Evolutionary conservation across 2,888 invertebrate genomes (phyloP).

Genomic region (Parapristionchus giblindavisi): DNA sequence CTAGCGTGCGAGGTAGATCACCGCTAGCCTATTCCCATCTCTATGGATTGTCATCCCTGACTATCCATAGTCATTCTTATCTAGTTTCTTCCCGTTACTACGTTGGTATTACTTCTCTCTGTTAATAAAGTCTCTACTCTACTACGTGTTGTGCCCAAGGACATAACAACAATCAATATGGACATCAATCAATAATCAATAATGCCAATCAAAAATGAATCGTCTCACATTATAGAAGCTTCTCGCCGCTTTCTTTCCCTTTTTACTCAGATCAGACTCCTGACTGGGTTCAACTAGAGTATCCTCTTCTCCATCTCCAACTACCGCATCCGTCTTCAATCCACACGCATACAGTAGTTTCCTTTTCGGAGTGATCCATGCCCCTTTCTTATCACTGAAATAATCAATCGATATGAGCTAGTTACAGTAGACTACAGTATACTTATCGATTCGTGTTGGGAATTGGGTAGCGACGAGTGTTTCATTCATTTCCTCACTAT

Average conservation of each 20-base stretch:
- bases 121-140: too few species aligned
- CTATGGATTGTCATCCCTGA: too few species aligned
- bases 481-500: conserved; percentile 5
- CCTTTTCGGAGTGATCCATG: background rate
- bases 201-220: background rate
- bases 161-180: too few species aligned
- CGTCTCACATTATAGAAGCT: conserved; percentile 16
- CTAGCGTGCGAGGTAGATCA: too few species aligned
- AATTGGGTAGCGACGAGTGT: background rate
- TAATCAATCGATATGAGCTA: background rate
- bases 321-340: background rate
- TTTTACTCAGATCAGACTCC: background rate
- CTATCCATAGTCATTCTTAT: background rate
- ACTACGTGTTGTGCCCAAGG: too few species aligned
- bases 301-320: conserved; percentile 1
- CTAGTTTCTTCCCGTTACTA: too few species aligned
- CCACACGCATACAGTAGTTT: background rate
- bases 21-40: too few species aligned
- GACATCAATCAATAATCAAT: too few species aligned
- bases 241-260: background rate
- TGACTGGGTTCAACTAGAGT: background rate
- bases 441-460: background rate
- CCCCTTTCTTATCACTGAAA: background rate
- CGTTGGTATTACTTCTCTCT: too few species aligned
- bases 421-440: background rate